Percentiles rank a stretch among this genome's conserved stretches.
These are phyloP conservation scores for Drosophila oshimai DNA, from an alignment of 1,140 invertebrate genomes.

Conservation along the genomic window DNA sequence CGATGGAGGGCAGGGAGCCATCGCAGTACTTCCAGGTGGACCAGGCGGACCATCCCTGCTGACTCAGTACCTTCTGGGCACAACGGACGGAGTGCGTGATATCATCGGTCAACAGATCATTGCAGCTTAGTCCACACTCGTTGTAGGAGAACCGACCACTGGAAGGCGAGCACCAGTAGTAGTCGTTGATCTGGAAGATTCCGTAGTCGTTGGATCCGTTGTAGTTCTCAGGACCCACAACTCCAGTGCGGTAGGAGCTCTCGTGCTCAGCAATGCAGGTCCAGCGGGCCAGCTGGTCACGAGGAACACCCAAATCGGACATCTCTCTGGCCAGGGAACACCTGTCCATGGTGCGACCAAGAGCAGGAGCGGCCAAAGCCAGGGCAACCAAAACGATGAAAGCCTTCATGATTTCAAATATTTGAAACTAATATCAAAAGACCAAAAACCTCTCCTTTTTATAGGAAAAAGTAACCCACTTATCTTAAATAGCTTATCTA, in stretches of 20 bases:
- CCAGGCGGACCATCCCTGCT: constrained; percentile 75
- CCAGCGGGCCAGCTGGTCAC: constrained; percentile 51
- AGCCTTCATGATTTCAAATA: constrained; percentile 38
- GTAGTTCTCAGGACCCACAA: constrained; percentile 46
- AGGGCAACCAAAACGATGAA: constrained; percentile 51
- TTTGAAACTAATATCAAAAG: constrained; percentile 43
- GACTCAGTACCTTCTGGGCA: constrained; percentile 53
- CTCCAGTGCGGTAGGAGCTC: constrained; percentile 51
- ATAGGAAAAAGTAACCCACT: not conserved
- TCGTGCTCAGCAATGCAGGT: constrained; percentile 67
- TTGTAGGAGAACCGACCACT: constrained; percentile 58
- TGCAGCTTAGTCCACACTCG: constrained; percentile 51
- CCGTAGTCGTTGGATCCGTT: constrained; percentile 74
- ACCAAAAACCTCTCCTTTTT: too few relatives aligned
- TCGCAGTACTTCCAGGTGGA: constrained; percentile 65
- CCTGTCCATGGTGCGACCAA: constrained; percentile 65
- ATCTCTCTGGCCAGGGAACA: constrained; percentile 78
- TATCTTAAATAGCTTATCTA: too few relatives aligned
- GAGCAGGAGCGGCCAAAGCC: constrained; percentile 53
- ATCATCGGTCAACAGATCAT: constrained; percentile 47
- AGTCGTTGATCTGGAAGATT: constrained; percentile 76
- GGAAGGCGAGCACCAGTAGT: constrained; percentile 68
- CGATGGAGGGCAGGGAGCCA: constrained; percentile 58
- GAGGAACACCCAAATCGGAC: constrained; percentile 63
- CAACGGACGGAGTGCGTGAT: constrained; percentile 62